A percentile compares a stretch with the other conserved stretches of the same genome.
These are phyloP conservation scores for Hirtodrosophila histrioides DNA, from an alignment of 2,888 invertebrate genomes.

Conservation along the genomic window DNA sequence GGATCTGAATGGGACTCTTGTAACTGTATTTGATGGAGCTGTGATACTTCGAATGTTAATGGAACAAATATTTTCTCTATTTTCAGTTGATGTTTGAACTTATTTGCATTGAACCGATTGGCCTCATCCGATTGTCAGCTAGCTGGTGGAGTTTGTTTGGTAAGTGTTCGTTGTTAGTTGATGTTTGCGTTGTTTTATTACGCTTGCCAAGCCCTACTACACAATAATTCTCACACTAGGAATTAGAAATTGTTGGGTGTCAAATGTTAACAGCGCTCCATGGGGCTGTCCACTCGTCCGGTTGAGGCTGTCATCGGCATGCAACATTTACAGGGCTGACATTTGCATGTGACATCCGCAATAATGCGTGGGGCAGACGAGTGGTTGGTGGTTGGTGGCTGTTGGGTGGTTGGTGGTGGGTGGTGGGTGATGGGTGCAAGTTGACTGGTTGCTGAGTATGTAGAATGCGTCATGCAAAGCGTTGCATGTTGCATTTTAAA, in stretches of 20 bases:
- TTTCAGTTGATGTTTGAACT: slow-evolving; percentile 53
- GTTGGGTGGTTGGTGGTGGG: background rate
- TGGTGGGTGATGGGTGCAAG: no score
- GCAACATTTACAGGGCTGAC: slow-evolving; percentile 52
- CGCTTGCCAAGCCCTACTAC: slow-evolving; percentile 44
- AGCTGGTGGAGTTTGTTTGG: slow-evolving; percentile 41
- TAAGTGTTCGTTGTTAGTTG: slow-evolving; percentile 59
- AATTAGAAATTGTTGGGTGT: slow-evolving; percentile 58
- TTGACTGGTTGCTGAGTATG: slow-evolving; percentile 3
- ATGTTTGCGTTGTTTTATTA: slow-evolving; percentile 52
- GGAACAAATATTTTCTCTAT: slow-evolving; percentile 43
- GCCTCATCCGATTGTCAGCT: slow-evolving; percentile 23
- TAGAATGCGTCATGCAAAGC: slow-evolving; percentile 69
- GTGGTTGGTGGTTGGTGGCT: background rate
- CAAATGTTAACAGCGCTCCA: slow-evolving; percentile 20
- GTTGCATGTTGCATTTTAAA: slow-evolving; percentile 79
- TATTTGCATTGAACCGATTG: slow-evolving; percentile 30
- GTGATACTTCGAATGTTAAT: slow-evolving; percentile 49
- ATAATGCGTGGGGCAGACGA: slow-evolving; percentile 35
- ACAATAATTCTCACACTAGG: slow-evolving; percentile 16
- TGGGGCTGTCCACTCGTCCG: slow-evolving; percentile 44
- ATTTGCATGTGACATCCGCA: slow-evolving; percentile 65
- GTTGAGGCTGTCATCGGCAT: slow-evolving; percentile 67
- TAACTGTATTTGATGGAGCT: background rate
- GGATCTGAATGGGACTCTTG: background rate